These are phyloP conservation scores for Okapia johnstoni DNA, from an alignment of 2,113 vertebrate genomes.

Conservation along the genomic window DNA sequence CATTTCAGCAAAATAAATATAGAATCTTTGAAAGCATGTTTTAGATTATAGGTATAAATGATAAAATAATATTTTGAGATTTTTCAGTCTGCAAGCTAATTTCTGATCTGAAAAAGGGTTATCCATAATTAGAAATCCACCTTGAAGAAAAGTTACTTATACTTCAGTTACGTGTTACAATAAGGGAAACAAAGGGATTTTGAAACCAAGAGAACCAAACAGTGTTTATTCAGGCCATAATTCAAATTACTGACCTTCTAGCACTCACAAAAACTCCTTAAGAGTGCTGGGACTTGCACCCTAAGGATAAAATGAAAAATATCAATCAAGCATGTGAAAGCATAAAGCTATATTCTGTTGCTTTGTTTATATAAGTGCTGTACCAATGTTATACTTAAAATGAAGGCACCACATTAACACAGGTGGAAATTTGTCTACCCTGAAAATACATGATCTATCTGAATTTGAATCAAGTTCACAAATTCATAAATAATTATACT, in stretches of 20 bases:
- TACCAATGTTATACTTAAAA: constrained; percentile 51
- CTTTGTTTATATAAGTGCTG: constrained; percentile 61
- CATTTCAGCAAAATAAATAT: constrained; percentile 46
- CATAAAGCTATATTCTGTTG: constrained; percentile 68
- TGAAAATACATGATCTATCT: constrained; percentile 53
- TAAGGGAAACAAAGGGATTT: constrained; percentile 47
- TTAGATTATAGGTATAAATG: constrained; percentile 30
- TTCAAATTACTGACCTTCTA: constrained; percentile 77
- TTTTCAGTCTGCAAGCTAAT: constrained; percentile 21
- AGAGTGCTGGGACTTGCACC: constrained; percentile 77
- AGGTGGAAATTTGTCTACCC: constrained; percentile 49
- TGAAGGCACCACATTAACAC: constrained; percentile 51
- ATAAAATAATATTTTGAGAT: constrained; percentile 40
- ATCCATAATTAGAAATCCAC: constrained; percentile 41
- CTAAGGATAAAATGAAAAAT: constrained; percentile 77
- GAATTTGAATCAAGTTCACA: constrained; percentile 48
- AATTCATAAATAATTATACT: constrained; percentile 52
- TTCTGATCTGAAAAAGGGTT: constrained; percentile 35
- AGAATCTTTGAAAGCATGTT: constrained; percentile 29
- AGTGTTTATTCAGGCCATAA: constrained; percentile 75
- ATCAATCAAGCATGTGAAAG: constrained; percentile 75
- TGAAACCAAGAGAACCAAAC: constrained; percentile 67
- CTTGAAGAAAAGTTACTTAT: constrained; percentile 37
- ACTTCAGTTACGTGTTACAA: constrained; percentile 45
- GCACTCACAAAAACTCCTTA: constrained; percentile 76